Base-by-base conservation (phyloP, 2,888 invertebrate genomes). In the Pelosia muscerda region DNA sequence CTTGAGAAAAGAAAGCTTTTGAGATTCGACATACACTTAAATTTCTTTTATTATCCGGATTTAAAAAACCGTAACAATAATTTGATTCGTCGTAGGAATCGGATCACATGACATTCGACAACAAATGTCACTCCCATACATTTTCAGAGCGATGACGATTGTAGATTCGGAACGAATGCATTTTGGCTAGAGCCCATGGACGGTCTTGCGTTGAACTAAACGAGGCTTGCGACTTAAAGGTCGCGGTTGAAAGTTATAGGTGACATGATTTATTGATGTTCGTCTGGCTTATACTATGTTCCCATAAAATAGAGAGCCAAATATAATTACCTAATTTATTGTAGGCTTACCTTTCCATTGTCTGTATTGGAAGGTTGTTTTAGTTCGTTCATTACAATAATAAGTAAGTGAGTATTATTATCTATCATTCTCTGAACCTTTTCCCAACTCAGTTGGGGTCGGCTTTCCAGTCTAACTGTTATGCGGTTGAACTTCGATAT, bases 331-430 rank as follows among this genome's bases (percentile, higher is more conserved):
- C 56, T 38, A 23, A 42, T 38, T 56, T 5, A 65, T 61, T 53
- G 22, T 13, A 63, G 49, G 49, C 49, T n/a, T 49, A 49, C 49
- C n/a, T 49, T 49, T 11, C 25, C 25, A 55, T 55, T 55, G 25
- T 55, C 49, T 49, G 49, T 49, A 49, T 49, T 49, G n/a, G 9
- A 49, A 66, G 62, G 65, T 61, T 65, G 75, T 38, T 38, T 38
- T 13, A n/a, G 38, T 65, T 25, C 66, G 69, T 72, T 53, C 2
- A 26, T 28, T 0, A 49, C 8, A 49, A 49, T 49, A 49, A 42
- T 49, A 49, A 8, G 8, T 49, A 49, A 9, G 49, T 49, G 49
- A 49, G 8, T 49, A 49, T 49, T 49, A 19, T 42, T 42, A 42
- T 19, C 5, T 42, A 42, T 42, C 19, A 42, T 42, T 49, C 42